A percentile compares a stretch with the other conserved stretches of the same genome.
These are phyloP conservation scores for Caenorhabditis sulstoni DNA, from an alignment of 2,888 invertebrate genomes.

Conservation along the genomic window DNA sequence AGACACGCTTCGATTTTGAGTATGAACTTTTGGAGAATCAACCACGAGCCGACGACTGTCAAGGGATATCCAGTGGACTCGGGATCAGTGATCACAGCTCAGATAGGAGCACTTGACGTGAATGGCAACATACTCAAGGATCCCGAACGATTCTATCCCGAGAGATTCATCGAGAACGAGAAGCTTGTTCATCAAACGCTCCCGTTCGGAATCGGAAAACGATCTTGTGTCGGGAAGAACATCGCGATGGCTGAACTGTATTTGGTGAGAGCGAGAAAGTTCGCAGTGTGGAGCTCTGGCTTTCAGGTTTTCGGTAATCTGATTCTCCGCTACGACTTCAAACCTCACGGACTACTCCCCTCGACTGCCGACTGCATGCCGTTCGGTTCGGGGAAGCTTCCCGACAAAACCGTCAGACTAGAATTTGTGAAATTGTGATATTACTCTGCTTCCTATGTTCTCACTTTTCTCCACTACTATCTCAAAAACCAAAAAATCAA, in stretches of 20 bases:
- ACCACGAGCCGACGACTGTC: conserved; percentile 15
- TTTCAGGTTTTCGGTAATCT: background rate
- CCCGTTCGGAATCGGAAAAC: conserved; percentile 28
- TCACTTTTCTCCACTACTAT: too few species aligned
- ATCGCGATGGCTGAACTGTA: conserved; percentile 20
- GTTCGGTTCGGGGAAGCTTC: background rate
- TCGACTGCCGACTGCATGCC: background rate
- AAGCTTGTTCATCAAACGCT: conserved; percentile 21
- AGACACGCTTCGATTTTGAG: conserved; percentile 55
- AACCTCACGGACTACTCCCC: background rate
- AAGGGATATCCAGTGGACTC: conserved; percentile 34
- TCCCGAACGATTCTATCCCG: conserved; percentile 20
- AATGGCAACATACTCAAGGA: conserved; percentile 35
- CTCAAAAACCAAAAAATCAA: too few species aligned
- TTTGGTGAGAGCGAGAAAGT: conserved; percentile 1
- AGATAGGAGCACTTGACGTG: conserved; percentile 44
- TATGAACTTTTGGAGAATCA: conserved; percentile 49
- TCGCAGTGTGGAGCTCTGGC: too few species aligned
- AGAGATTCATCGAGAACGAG: conserved; percentile 24
- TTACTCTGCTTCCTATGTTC: background rate
- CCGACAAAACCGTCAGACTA: background rate
- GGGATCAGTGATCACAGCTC: conserved; percentile 48
- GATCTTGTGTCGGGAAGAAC: conserved; percentile 16
- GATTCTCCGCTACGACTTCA: background rate
- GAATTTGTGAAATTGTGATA: background rate